Percentiles rank a stretch among this genome's conserved stretches.
These are phyloP conservation scores for Dryas iulia DNA, from an alignment of 1,140 invertebrate genomes.

Conservation along the genomic window DNA sequence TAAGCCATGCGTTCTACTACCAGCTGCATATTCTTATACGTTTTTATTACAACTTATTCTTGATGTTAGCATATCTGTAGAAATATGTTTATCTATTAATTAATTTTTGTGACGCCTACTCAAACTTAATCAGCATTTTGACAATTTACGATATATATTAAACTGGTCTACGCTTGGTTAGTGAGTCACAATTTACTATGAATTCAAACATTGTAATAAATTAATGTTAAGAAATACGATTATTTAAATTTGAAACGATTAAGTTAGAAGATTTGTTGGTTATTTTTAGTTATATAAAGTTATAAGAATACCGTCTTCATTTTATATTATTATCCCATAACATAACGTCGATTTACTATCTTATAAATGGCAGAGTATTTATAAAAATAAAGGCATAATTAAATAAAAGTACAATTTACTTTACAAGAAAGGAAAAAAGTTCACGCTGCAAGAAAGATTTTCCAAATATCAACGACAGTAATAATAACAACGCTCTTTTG, in stretches of 20 bases:
- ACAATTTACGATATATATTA: background rate
- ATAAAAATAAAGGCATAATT: background rate
- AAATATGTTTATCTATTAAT: too few relatives aligned
- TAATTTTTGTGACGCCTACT: background rate
- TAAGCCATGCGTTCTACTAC: too few relatives aligned
- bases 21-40: too few relatives aligned
- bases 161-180: background rate
- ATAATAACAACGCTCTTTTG: slow-evolving; percentile 36
- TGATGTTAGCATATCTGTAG: too few relatives aligned
- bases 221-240: background rate
- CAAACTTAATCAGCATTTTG: background rate
- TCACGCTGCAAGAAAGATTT: background rate
- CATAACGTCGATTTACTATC: too few relatives aligned
- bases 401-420: background rate
- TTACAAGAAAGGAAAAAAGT: background rate
- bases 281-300: too few relatives aligned
- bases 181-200: background rate
- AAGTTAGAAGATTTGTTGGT: too few relatives aligned
- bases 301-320: background rate
- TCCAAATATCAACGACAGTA: slow-evolving; percentile 17
- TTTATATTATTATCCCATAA: background rate
- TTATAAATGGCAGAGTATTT: too few relatives aligned
- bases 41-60: too few relatives aligned
- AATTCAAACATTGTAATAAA: background rate
- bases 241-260: background rate